phyloP scores from a whole-genome alignment of 2,888 invertebrate genomes.

The Tachina fera region DNA sequence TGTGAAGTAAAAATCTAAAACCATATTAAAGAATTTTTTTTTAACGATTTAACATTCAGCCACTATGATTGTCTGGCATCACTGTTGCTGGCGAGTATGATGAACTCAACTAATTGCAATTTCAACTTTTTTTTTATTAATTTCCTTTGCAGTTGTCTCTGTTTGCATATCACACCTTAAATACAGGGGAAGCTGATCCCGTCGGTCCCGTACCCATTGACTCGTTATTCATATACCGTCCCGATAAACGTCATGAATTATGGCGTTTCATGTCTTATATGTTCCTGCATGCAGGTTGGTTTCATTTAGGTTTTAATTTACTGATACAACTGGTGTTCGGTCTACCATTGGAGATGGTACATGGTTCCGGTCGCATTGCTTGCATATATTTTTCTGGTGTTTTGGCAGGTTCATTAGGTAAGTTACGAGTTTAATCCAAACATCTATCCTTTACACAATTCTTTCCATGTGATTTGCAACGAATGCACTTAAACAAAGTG shows the following conservation, averaged over 20 bases:
- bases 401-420: conserved; percentile 89
- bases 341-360: conserved; percentile 97
- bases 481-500: conserved; percentile 17
- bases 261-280: conserved; percentile 98
- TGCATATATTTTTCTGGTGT: conserved; percentile 97
- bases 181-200: conserved; percentile 89
- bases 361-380: conserved; percentile 94
- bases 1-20: no score
- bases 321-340: conserved; percentile 97
- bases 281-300: conserved; percentile 98
- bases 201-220: conserved; percentile 96
- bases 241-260: conserved; percentile 94
- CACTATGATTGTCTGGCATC: no score
- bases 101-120: conserved; percentile 15
- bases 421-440: conserved; percentile 47
- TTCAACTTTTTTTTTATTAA: conserved; percentile 36
- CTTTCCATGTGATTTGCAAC: conserved; percentile 26
- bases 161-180: conserved; percentile 94
- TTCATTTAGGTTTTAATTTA: conserved; percentile 97
- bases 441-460: not conserved
- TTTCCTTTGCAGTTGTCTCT: conserved; percentile 90
- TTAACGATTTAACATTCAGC: no score
- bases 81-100: not conserved
- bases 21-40: no score
- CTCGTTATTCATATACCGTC: conserved; percentile 96